Base-by-base conservation (phyloP, 2,888 invertebrate genomes). In the Cenopis cana region DNA sequence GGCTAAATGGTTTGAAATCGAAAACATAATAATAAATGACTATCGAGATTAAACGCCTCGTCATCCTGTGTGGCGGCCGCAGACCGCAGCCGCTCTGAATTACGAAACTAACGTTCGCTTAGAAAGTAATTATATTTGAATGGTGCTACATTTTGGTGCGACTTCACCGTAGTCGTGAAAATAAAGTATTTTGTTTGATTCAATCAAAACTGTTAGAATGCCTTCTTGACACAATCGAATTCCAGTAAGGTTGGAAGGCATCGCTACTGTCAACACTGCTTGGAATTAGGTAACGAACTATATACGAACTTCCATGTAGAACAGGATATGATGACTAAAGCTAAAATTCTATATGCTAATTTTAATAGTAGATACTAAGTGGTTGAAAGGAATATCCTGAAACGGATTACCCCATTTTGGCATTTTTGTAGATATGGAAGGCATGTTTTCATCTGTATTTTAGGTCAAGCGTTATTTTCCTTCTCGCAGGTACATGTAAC, bases 51-150 rank as follows among this genome's bases (percentile, higher is more conserved):
- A 88, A 88, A 82, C 79, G 89, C 88, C 77, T 73, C 84, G 81
- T 90, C 89, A 89, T 85, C 85, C 79, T 84, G 87, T 86, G 86
- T 84, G 86, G 86, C 81, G 77, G 76, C 75, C 69, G 68, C 82
- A 38, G 50, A 86, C 86, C 87, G 81, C 86, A 86, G 75, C 81
- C 38, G 46, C 50, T 36, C 80, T 76, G 75, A 65, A 75, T 85
- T 83, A 85, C 80, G 79, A 86, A 86, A 85, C 83, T 82, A 46
- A 41, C 64, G 64, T 64, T 64, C 64, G 64, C 64, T 64, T 64
- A 64, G 64, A 64, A 64, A 64, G 64, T 64, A 64, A 64, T 64
- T 64, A 64, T 52, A 64, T 64, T 64, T 54, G 52, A 64, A 38
- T 64, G 52, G 64, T 54, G 64, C 38, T 64, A 64, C 64, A 64